Evolutionary conservation across 2,888 invertebrate genomes (phyloP), one percentile per base, ranked within the genome.

Genomic region (Ophion costatus): DNA sequence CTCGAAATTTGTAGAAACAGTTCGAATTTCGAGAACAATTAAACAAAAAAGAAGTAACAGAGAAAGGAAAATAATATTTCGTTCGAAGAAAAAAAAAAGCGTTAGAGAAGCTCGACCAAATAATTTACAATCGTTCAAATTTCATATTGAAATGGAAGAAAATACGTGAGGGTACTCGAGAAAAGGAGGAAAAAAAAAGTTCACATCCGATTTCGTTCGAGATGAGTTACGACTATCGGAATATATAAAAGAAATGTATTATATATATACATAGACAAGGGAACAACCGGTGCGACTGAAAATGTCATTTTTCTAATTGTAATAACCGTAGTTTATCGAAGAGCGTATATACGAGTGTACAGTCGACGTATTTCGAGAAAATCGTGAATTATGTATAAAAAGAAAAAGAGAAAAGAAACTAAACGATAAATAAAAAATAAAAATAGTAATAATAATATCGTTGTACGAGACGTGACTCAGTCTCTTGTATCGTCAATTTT

Each of bases 271-370:
- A 82, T 66, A 70, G 74, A 70, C 45, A 79, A 79, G 84, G 81
- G 84, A 84, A 70, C 84, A 84, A 84, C 70, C 74, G 75, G 70
- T 71, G 84, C 78, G 81, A 84, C 78, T 79, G 84, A 82, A 78
- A 77, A 74, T 63, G 74, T 61, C 45, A 73, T 78, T 73, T 73
- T 73, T 70, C 42, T 33, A 66, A 67, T 76, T 56, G 22, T 66
- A 56, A 66, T 56, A 38, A 38, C 20, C 14, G 51, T 45, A 33
- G 63, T 51, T n/a, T 69, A 29, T n/a, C 20, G 6, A 59, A 38
- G 14, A 45, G 3, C 45, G 61, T 29, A 29, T n/a, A 29, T 51
- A 33, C 33, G 42, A 45, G 45, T 45, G 56, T 51, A 51, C 61
- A 10, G 59, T 61, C 17, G 38, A 20, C 29, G n/a, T 17, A 29